Evolutionary conservation across 2,113 vertebrate species (phyloP), one percentile per base, ranked within the genome.

Genomic region (Macquaria australasica): DNA sequence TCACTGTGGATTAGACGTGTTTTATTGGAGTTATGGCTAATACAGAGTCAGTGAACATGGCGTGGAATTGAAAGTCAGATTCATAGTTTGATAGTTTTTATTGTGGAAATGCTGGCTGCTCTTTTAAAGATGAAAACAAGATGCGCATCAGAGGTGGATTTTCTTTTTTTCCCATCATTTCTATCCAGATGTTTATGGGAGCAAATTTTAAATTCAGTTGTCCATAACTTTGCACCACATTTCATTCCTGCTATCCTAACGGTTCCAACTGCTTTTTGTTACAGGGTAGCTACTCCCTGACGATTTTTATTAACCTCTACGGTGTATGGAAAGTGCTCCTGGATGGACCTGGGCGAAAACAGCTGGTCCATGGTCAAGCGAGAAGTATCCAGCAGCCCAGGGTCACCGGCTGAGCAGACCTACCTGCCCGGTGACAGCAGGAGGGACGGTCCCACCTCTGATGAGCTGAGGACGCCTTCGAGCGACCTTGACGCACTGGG

Each of bases 341-440:
- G 98, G 97, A 99, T 99, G 98, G 98, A 98, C 97, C 97, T 98
- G 96, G 97, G 96, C 93, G 97, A 98, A 93, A 95, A 96, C 94
- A 95, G 96, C 96, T 99, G 98, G 97, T 97, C 97, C 95, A 96
- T 96, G 95, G 96, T 97, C 89, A 98, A 98, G 96, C 95, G 97
- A 93, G 96, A 97, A 92, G 94, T 94, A 88, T 95, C 96, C 93
- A 97, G 95, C 92, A 96, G 95, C 95, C 94, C 95, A 77, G 89
- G 95, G 89, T 97, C 97, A 51, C 92, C 96, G 34, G 93, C 94
- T 85, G 96, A 96, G 66, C 96, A 96, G 77, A 94, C 62, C 89
- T 96, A 96, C 93, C 88, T 96, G 81, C 88, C 93, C 87, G 93
- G 93, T 63, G 96, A 96, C 91, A 94, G 94, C 92, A 94, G 95